Conservation (phyloP, 2,113 vertebrate species). For the Thamnophis sirtalis region DNA sequence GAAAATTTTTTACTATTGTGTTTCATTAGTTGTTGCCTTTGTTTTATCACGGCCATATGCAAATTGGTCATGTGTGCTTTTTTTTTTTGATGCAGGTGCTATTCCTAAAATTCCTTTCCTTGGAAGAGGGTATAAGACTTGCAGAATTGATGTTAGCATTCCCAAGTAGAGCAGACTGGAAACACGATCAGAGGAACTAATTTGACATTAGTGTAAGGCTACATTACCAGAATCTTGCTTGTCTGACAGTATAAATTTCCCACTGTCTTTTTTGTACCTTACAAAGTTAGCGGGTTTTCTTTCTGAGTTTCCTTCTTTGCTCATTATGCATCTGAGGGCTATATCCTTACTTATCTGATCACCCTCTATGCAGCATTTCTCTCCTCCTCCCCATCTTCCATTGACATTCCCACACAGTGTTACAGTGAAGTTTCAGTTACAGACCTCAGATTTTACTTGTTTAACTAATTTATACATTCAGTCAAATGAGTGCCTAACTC, state of each 20-base stretch:
- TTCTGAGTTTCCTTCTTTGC: background rate
- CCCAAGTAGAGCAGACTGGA: too few species aligned
- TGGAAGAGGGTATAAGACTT: background rate
- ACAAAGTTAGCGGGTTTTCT: background rate
- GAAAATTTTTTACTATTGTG: background rate
- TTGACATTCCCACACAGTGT: too few species aligned
- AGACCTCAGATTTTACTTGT: too few species aligned
- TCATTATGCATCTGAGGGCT: background rate
- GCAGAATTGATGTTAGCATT: background rate
- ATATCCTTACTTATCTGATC: background rate
- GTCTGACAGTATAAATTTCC: background rate
- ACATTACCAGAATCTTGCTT: too few species aligned
- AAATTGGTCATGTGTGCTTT: background rate
- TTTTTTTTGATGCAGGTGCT: background rate
- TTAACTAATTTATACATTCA: too few species aligned
- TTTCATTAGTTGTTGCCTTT: background rate
- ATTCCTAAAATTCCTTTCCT: background rate
- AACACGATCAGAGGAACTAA: too few species aligned
- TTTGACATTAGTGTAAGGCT: background rate
- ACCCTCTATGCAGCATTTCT: background rate
- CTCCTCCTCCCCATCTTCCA: background rate
- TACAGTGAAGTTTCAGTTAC: too few species aligned
- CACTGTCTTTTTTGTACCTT: background rate
- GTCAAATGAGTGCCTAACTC: too few species aligned
- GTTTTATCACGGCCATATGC: background rate